These are phyloP conservation scores for Prionace glauca DNA, from an alignment of 2,797 vertebrate genomes.

Conservation along the genomic window DNA sequence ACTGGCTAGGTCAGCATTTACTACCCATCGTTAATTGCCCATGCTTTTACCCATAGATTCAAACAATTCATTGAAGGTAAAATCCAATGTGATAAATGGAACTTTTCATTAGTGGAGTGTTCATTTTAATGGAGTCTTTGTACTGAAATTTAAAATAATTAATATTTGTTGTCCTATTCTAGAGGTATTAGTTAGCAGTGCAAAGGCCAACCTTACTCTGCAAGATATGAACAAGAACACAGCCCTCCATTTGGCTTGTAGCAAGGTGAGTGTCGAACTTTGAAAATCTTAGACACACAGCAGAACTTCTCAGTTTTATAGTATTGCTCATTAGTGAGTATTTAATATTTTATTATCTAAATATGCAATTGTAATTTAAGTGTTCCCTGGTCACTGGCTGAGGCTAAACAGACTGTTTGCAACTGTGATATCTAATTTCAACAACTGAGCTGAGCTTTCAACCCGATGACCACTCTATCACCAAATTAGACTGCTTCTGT, in stretches of 20 bases:
- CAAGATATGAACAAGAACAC: constrained; percentile 93
- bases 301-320: background rate
- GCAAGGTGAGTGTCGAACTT: constrained; percentile 70
- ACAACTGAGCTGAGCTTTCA: background rate
- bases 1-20: too few relatives aligned
- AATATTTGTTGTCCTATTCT: constrained; percentile 39
- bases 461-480: background rate
- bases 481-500: background rate
- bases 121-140: background rate
- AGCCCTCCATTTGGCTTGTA: constrained; percentile 91
- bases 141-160: constrained; percentile 27
- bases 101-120: background rate
- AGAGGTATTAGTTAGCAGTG: constrained; percentile 96
- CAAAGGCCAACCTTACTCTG: constrained; percentile 89
- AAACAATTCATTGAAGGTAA: background rate
- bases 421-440: background rate
- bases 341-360: background rate
- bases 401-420: background rate
- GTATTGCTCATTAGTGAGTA: background rate
- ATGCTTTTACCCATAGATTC: background rate
- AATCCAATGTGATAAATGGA: background rate
- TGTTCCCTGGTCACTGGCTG: background rate
- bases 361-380: background rate
- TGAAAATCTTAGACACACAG: background rate
- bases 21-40: too few relatives aligned